Conservation (phyloP, 2,797 vertebrate genomes). For the Sparus aurata region DNA sequence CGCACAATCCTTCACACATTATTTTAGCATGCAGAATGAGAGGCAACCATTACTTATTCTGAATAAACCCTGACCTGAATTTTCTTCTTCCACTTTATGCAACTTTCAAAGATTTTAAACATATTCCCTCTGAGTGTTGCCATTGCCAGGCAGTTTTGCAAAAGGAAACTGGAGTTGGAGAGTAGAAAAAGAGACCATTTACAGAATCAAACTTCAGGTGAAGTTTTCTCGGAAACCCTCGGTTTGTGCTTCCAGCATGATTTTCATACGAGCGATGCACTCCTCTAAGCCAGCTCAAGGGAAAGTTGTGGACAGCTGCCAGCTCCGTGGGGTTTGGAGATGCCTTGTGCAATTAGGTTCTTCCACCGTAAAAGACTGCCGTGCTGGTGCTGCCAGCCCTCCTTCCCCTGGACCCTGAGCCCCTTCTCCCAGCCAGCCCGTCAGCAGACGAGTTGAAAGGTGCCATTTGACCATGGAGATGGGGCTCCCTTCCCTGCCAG, state of each 20-base stretch:
- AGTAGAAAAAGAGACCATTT: constrained; percentile 37
- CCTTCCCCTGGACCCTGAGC: constrained; percentile 72
- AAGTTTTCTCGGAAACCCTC: constrained; percentile 69
- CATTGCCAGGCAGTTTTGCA: constrained; percentile 26
- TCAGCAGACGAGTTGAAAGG: constrained; percentile 82
- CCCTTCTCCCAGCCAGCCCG: constrained; percentile 69
- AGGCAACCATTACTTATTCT: background rate
- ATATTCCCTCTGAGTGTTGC: constrained; percentile 20
- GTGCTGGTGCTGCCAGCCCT: constrained; percentile 71
- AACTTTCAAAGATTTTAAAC: constrained; percentile 28
- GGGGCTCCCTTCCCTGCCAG: constrained; percentile 78
- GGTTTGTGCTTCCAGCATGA: constrained; percentile 67
- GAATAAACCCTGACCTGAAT: background rate
- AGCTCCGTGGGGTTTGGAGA: constrained; percentile 78
- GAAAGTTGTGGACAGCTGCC: constrained; percentile 77
- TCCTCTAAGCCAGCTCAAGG: constrained; percentile 79
- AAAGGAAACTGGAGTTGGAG: constrained; percentile 24
- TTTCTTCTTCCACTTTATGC: background rate
- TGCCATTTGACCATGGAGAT: constrained; percentile 82
- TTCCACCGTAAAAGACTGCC: constrained; percentile 73
- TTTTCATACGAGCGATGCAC: constrained; percentile 75
- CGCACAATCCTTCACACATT: background rate
- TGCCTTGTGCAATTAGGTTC: constrained; percentile 81
- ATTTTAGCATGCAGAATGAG: background rate
- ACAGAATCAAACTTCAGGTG: constrained; percentile 66